A percentile compares a stretch with the other conserved stretches of the same genome.
Conservation (phyloP, 2,797 vertebrate genomes). For the Pteronotus mesoamericanus region DNA sequence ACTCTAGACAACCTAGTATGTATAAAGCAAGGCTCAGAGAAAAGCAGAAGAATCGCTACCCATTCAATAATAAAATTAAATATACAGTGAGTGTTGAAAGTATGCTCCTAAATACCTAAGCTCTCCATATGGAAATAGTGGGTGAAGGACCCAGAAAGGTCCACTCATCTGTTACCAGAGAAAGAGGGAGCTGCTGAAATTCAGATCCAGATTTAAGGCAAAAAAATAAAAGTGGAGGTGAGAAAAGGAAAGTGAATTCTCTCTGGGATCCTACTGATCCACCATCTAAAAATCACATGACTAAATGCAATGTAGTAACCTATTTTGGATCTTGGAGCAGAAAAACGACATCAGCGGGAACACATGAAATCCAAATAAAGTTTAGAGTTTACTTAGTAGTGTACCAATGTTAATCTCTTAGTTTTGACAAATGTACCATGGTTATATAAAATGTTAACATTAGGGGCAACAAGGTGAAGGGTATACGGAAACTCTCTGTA, state of each 20-base stretch:
- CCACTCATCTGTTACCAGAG: neutral
- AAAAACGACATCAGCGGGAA: neutral
- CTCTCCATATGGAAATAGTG: neutral
- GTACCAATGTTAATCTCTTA: neutral
- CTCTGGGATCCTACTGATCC: neutral
- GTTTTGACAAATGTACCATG: neutral
- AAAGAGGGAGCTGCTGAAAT: neutral
- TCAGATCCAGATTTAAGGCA: neutral
- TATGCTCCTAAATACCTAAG: neutral
- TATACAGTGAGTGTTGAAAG: neutral
- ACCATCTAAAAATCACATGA: neutral
- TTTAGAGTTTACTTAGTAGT: neutral
- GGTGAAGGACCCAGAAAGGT: neutral
- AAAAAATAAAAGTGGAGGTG: neutral
- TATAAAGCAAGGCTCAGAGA: conserved; percentile 3
- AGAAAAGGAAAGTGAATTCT: neutral
- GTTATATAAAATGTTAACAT: neutral
- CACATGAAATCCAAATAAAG: neutral
- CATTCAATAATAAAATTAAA: conserved; percentile 24
- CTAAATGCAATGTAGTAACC: neutral
- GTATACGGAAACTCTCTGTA: neutral
- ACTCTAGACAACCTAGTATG: neutral
- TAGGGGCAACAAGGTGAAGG: neutral
- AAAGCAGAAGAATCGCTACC: neutral
- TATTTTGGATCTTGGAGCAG: neutral